Base-by-base conservation (phyloP, 1,140 invertebrate genomes). In the Drosophila pectinifera region DNA sequence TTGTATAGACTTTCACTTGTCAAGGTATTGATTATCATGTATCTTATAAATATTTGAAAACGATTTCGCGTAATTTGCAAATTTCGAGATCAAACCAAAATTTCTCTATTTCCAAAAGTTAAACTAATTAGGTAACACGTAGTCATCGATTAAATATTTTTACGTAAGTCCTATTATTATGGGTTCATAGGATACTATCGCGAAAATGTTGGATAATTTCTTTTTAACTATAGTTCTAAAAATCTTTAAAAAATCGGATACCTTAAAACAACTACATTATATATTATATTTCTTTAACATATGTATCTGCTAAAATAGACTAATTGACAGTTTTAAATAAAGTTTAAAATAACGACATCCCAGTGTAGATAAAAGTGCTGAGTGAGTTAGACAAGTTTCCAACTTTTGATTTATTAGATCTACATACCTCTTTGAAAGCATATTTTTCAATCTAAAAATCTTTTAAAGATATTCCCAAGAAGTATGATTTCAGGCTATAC, bases 51-150 rank as follows among this genome's bases (percentile, higher is more conserved):
- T 51, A 51, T 26, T 34, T 14, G 31, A 51, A 16, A 51, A 51
- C 48, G 48, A 20, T 51, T 51, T 36, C 13, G 42, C 28, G n/a
- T 46, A 57, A n/a, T 69, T 61, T 62, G 73, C 79, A 57, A 68
- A 31, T 64, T 81, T 63, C 26, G 63, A 69, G 43, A 59, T 43
- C 34, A 64, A 65, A 73, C 56, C 18, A 53, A 77, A 81, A 43
- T 43, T 41, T 26, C 13, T 63, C 46, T 61, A 31, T 46, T 65
- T 39, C n/a, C 24, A 46, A 76, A 76, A 68, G 57, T 61, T 80
- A 85, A 85, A 77, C 72, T 80, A 84, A 58, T 84, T 84, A 85
- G 81, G 81, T 85, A 85, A 85, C 81, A 77, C 64, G 81, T 85
- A 85, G 81, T 84, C 80, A 76, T 83, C 69, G 63, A 78, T 73